Conservation (phyloP, 2,113 vertebrate species). For the Neolamprologus longior region DNA sequence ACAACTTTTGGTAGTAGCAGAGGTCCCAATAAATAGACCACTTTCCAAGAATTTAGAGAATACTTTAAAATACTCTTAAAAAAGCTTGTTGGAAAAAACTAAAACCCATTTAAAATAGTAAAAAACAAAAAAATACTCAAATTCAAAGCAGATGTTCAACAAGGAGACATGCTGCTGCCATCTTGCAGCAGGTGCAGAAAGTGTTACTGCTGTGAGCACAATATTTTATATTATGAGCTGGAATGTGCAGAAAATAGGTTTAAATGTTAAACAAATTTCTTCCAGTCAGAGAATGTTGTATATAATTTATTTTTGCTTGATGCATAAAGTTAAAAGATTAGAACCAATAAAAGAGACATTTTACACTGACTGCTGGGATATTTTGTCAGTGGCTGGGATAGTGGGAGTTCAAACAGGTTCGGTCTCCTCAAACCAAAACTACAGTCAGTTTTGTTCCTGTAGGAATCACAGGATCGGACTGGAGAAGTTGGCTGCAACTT, state of each 20-base stretch:
- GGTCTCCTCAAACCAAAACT: neutral
- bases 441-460: neutral
- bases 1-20: too few species aligned
- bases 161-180: neutral
- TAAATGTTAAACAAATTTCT: accelerated
- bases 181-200: too few species aligned
- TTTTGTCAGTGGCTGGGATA: neutral
- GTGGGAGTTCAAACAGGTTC: neutral
- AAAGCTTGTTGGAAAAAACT: neutral
- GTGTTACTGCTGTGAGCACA: too few species aligned
- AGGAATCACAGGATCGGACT: neutral
- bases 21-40: too few species aligned
- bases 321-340: too few species aligned
- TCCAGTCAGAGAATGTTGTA: too few species aligned
- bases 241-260: too few species aligned
- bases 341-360: too few species aligned
- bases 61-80: neutral
- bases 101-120: neutral
- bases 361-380: too few species aligned
- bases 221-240: too few species aligned
- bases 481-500: neutral
- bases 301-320: accelerated
- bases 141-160: neutral
- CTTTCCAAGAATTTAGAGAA: neutral
- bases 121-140: neutral